Evolutionary conservation across 2,888 invertebrate genomes (phyloP), one percentile per base, ranked within the genome.

Genomic region (Crocallis elinguaria): DNA sequence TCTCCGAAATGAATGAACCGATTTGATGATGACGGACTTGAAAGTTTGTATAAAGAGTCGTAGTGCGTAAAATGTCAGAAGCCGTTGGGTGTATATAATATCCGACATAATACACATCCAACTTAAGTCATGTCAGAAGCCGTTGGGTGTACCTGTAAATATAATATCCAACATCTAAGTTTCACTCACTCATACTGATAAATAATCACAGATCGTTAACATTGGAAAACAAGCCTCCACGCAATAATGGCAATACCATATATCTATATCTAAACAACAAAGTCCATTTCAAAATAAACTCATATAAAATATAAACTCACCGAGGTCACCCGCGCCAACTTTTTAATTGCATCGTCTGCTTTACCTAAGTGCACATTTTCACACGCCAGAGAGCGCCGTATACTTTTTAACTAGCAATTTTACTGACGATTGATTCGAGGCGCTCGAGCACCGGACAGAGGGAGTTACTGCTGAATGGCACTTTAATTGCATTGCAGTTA

Each of bases 321-420:
- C n/a, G 35, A 13, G 19, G 9, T 4, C 11, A 2, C 29, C 17
- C 13, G 14, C 13, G 27, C 27, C 49, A 29, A 53, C 45, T 42
- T 59, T 60, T 49, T 48, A 54, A 58, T 57, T 57, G 39, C 57
- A 19, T 53, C 13, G 21, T n/a, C 5, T 33, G 25, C 44, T 30
- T 23, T 42, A 52, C 35, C 27, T 49, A 38, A 45, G n/a, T 17
- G 21, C 30, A 45, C 21, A 53, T 37, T 48, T 45, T 51, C 14
- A 35, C 37, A n/a, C 35, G 32, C 43, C 23, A 7, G 32, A 21
- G 19, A 12, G 14, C n/a, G 12, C 30, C 8, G 33, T 30, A 33
- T 17, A 44, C 37, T 33, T 44, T 43, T 33, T 35, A 54, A 54
- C 49, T 49, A 49, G 38, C 39, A 29, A 39, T 49, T 54, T 43